Conservation (phyloP, 2,797 vertebrate species). For the Chrosomus eos region DNA sequence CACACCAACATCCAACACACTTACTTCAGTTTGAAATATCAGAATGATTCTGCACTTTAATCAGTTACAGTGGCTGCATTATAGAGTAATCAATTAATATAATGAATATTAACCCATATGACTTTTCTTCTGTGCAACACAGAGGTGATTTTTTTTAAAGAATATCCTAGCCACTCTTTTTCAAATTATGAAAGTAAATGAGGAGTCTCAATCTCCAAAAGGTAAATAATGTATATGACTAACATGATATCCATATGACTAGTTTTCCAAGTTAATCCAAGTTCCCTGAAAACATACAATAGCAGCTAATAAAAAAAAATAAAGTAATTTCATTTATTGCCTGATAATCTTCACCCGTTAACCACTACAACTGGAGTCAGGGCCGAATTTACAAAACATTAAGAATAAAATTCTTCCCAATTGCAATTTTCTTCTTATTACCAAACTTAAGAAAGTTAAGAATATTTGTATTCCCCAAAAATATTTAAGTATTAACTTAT, state of each 20-base stretch:
- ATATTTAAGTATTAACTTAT: too few relatives aligned
- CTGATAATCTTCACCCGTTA: not conserved
- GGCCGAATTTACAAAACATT: not conserved
- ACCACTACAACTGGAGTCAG: not conserved
- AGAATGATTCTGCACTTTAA: not conserved
- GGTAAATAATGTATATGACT: not conserved
- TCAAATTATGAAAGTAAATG: not conserved
- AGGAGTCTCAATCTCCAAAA: not conserved
- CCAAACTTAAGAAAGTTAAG: not conserved
- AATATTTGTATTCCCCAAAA: not conserved
- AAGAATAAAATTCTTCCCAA: not conserved
- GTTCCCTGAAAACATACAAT: not conserved
- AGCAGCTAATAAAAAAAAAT: not conserved
- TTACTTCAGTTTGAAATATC: not conserved
- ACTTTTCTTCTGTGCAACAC: not conserved
- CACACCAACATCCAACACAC: constrained; percentile 12
- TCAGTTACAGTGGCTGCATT: not conserved
- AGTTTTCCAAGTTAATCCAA: not conserved
- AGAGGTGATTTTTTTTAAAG: not conserved
- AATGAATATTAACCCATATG: not conserved
- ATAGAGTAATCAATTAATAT: not conserved
- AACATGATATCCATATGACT: not conserved
- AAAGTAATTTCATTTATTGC: too few relatives aligned
- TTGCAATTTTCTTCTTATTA: not conserved
- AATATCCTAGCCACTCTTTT: not conserved